Percentiles rank a stretch among this genome's conserved stretches.
These are phyloP conservation scores for Tetropium fuscum DNA, from an alignment of 2,888 invertebrate species.

Conservation along the genomic window DNA sequence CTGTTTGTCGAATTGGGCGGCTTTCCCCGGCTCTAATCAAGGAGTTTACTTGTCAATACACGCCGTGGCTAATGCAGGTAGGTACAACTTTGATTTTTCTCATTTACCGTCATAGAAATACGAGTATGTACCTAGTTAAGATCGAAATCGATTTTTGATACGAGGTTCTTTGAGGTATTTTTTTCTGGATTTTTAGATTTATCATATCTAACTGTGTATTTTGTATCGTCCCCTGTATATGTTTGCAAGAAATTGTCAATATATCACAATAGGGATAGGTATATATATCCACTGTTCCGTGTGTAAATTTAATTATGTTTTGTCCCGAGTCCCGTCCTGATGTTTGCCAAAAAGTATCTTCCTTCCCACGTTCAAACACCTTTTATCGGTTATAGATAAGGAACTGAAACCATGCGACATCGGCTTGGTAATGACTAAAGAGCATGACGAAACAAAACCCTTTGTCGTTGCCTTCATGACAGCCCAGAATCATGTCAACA, in stretches of 20 bases:
- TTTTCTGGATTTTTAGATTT: no score
- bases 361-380: background rate
- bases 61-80: background rate
- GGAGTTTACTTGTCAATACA: background rate
- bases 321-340: no score
- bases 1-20: slow-evolving; percentile 83
- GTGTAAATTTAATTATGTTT: no score
- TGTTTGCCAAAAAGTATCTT: background rate
- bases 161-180: no score
- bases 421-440: slow-evolving; percentile 2
- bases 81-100: background rate
- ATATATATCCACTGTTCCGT: no score
- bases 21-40: slow-evolving; percentile 78
- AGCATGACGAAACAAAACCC: background rate
- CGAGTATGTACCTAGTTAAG: no score
- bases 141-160: no score
- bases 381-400: background rate
- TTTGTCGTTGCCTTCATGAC: slow-evolving; percentile 7
- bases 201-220: no score
- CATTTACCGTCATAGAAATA: background rate
- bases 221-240: no score
- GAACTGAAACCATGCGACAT: background rate
- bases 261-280: no score
- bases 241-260: no score
- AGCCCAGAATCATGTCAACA: background rate